Base-by-base conservation (phyloP, 2,888 invertebrate genomes). In the Actias luna region DNA sequence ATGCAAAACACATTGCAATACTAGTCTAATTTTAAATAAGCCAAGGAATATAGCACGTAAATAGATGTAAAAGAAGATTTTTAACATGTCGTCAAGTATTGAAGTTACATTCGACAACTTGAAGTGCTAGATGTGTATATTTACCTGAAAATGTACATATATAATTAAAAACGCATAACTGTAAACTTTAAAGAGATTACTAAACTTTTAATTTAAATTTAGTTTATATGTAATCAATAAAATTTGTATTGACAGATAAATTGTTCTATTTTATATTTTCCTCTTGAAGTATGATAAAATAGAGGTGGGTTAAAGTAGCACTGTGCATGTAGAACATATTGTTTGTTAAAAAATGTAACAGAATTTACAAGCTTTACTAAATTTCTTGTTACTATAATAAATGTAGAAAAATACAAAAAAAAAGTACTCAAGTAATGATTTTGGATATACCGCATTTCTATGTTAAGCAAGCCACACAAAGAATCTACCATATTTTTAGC, bases 1-100 rank as follows among this genome's bases (percentile, higher is more conserved):
- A 25, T 42, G 61, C 61, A 42, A 61, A 61, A 58, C 42, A 58
- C 39, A 57, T 58, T 35, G 35, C 69, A 68, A 4, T 50, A 3
- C 12, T 25, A 25, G 46, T 50, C 25, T 50, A 50, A 29, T 55
- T 55, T 29, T 29, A 29, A 55, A 55, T 16, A n/a, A 29, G 55
- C 55, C 29, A 50, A 22, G 10, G 22, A 25, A 50, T 50, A 18
- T 2, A 39, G 14, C 36, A 39, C 16, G 14, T 50, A 10, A 25
- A 25, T 25, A 50, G 22, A 25, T 42, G n/a, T 18, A 42, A 42
- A 42, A 2, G 42, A 8, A 18, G n/a, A 42, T 42, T n/a, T 42
- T 18, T 42, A 8, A 42, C 18, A 18, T 42, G n/a, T 42, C 1
- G 16, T 42, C 1, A 46, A 1, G 5, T 22, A 50, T 4, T 4